phyloP scores from a whole-genome alignment of 2,113 vertebrate genomes.

The Hypanus sabinus region DNA sequence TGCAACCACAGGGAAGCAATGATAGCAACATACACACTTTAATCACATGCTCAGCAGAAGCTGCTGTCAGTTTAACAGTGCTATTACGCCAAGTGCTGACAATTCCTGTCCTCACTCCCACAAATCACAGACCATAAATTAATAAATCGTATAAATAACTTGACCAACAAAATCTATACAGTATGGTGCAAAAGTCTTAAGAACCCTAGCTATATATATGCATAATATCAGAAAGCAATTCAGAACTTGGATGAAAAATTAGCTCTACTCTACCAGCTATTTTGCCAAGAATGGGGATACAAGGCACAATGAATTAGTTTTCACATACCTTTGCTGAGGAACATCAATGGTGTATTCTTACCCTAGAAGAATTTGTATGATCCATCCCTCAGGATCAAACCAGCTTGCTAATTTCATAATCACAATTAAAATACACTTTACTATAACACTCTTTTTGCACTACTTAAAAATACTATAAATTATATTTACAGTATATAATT shows the following conservation, averaged over 20 bases:
- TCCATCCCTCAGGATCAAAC: neutral
- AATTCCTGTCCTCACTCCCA: too few relatives aligned
- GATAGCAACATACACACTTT: too few relatives aligned
- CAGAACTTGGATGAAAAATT: neutral
- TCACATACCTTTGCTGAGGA: neutral
- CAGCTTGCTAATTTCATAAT: neutral
- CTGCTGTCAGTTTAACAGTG: too few relatives aligned
- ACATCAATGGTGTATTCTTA: neutral
- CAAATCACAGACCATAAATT: neutral
- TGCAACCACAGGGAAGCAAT: too few relatives aligned
- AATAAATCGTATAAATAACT: neutral
- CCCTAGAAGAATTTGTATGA: neutral
- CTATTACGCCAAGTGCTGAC: too few relatives aligned
- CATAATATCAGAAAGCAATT: neutral
- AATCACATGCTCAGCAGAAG: too few relatives aligned
- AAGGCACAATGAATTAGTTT: neutral
- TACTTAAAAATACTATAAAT: too few relatives aligned
- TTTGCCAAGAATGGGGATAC: too few relatives aligned
- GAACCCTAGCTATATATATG: too few relatives aligned
- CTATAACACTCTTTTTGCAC: too few relatives aligned
- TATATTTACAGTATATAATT: too few relatives aligned
- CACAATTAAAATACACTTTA: neutral
- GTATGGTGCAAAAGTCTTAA: too few relatives aligned
- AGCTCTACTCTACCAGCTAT: neutral
- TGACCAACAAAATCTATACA: neutral